Percentiles rank a stretch among this genome's conserved stretches.
Conservation (phyloP, 2,797 vertebrate species). For the Aulostomus chinensis region DNA sequence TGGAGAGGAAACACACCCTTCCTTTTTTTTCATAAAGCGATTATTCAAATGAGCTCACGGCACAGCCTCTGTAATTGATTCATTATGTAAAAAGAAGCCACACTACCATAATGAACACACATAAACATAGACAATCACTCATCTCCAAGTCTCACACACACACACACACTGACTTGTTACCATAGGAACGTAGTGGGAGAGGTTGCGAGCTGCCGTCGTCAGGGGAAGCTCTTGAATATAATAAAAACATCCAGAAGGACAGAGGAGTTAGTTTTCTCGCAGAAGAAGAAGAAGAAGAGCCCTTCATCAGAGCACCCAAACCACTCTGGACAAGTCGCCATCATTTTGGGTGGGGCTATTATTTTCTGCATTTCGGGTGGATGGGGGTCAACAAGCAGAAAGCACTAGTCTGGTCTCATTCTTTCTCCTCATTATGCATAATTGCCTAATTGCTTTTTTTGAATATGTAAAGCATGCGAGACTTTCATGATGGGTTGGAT, state of each 20-base stretch:
- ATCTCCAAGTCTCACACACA: slow-evolving; percentile 29
- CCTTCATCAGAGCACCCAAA: slow-evolving; percentile 13
- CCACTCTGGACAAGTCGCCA: slow-evolving; percentile 25
- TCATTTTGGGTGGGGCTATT: slow-evolving; percentile 13
- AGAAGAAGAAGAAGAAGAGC: slow-evolving; percentile 7
- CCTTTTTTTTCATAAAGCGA: slow-evolving; percentile 6
- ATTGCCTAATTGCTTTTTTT: slow-evolving; percentile 37
- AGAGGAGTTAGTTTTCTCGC: slow-evolving; percentile 32
- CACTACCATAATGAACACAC: slow-evolving; percentile 44
- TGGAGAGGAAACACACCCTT: neutral
- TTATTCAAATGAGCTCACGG: slow-evolving; percentile 53
- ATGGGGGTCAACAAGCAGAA: slow-evolving; percentile 48
- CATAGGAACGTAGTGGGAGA: slow-evolving; percentile 66
- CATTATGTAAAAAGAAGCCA: slow-evolving; percentile 61
- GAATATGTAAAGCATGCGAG: slow-evolving; percentile 43
- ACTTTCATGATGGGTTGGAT: slow-evolving; percentile 41
- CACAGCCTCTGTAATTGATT: slow-evolving; percentile 59
- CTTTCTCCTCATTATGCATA: slow-evolving; percentile 33
- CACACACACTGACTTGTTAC: slow-evolving; percentile 52
- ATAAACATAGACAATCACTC: slow-evolving; percentile 41
- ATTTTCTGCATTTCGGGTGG: no score
- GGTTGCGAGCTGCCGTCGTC: slow-evolving; percentile 48
- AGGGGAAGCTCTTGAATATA: slow-evolving; percentile 50
- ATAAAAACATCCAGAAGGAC: slow-evolving; percentile 51
- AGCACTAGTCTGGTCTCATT: slow-evolving; percentile 16